phyloP scores from a whole-genome alignment of 2,113 vertebrate genomes.

The Zosterops japonicus region DNA sequence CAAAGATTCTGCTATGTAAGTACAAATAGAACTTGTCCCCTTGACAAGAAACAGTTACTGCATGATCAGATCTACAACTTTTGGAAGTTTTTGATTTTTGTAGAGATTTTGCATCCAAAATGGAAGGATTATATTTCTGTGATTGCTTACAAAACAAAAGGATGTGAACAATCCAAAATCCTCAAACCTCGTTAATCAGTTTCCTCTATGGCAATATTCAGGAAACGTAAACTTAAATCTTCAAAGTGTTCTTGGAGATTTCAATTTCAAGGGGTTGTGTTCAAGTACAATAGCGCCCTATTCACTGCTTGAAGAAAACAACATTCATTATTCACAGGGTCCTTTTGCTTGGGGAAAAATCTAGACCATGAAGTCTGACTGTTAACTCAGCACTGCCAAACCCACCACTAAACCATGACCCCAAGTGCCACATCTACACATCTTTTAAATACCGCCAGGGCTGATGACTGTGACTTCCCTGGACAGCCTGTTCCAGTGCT shows the following conservation, averaged over 20 bases:
- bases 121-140: background rate
- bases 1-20: background rate
- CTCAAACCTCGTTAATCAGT: background rate
- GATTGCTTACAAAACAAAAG: background rate
- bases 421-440: rapidly evolving
- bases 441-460: background rate
- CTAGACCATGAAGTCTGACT: background rate
- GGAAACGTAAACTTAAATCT: background rate
- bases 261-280: background rate
- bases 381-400: background rate
- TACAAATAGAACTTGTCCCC: background rate
- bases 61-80: background rate
- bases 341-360: background rate
- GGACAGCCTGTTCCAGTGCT: background rate
- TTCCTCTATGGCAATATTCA: background rate
- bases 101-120: background rate
- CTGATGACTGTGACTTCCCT: background rate
- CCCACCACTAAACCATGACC: background rate
- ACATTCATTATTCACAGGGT: background rate
- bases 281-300: background rate
- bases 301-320: background rate
- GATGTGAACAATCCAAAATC: background rate
- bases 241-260: background rate
- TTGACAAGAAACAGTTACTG: background rate
- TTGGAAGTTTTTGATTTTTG: background rate